phyloP scores from a whole-genome alignment of 2,113 vertebrate species.

The Rhabdomys dilectus region DNA sequence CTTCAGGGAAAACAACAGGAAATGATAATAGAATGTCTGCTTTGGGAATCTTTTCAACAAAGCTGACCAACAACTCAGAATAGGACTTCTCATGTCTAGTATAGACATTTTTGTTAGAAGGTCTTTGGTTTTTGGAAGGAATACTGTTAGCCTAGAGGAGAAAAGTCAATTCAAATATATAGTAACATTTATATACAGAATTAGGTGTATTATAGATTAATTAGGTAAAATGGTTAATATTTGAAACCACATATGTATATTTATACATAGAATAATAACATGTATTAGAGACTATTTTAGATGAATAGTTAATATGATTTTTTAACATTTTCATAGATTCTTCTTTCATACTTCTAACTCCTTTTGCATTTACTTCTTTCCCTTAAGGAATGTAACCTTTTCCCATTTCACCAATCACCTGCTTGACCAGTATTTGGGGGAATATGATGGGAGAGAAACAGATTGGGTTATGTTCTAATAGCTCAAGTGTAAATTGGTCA shows the following conservation, averaged over 20 bases:
- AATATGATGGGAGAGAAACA: neutral
- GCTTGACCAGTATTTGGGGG: neutral
- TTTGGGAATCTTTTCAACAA: neutral
- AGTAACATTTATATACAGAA: neutral
- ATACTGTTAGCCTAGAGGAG: neutral
- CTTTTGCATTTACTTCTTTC: neutral
- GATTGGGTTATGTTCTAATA: neutral
- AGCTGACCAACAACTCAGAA: neutral
- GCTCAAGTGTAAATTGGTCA: neutral
- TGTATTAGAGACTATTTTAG: neutral
- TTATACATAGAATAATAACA: neutral
- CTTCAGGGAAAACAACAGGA: neutral
- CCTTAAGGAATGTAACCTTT: neutral
- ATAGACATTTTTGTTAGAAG: neutral
- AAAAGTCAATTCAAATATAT: neutral
- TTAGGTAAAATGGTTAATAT: neutral
- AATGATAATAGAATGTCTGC: neutral
- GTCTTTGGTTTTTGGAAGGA: neutral
- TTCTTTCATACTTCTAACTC: neutral
- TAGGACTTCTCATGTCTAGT: neutral
- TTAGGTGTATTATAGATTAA: neutral
- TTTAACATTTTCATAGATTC: neutral
- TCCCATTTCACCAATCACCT: neutral
- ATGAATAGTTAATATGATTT: neutral
- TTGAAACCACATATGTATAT: neutral